Base-by-base conservation (phyloP, 2,113 vertebrate genomes). In the Agapornis roseicollis region DNA sequence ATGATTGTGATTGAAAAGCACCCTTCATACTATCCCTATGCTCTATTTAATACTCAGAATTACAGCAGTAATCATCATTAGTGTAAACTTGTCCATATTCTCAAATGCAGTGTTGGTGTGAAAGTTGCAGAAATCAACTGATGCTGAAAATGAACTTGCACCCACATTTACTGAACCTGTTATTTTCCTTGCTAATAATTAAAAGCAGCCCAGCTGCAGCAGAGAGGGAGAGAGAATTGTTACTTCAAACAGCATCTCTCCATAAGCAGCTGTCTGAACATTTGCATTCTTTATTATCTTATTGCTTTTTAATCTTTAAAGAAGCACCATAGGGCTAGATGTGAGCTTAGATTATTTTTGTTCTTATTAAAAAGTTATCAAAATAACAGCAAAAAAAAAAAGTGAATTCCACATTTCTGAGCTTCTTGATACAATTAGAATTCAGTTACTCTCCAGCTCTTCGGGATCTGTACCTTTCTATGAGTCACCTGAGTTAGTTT, bases 301-400 rank as follows among this genome's bases (percentile, higher is more conserved):
- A 52, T 12, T 91, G 42, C 20, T 82, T 93, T 88, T 85, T 89
- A 79, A 66, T 77, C 55, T 94, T 68, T 96, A 93, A 88, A 94
- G 47, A 90, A 88, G 28, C 23, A 93, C 17, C 58, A 65, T 20
- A 63, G 49, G n/a, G 29, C 27, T 80, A 74, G 50, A 86, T 17
- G 61, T 37, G 9, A 90, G 13, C 37, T 73, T 69, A 77, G 53
- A 52, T 19, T 7, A 50, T 72, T 90, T 58, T 85, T 71, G 6
- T 46, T 18, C 12, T 17, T 41, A 65, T 72, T 80, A 2, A 52
- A 85, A 85, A 41, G 66, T 23, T 53, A 5, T 7, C 33, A 61
- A 71, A 77, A 69, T 47, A 64, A 76, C 41, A 50, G n/a, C n/a
- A n/a, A n/a, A n/a, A 66, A 74, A 19, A 56, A 46, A 1, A 7